Percentiles rank a stretch among this genome's conserved stretches.
These are phyloP conservation scores for Sardinella longiceps DNA, from an alignment of 2,797 vertebrate genomes.

Conservation along the genomic window DNA sequence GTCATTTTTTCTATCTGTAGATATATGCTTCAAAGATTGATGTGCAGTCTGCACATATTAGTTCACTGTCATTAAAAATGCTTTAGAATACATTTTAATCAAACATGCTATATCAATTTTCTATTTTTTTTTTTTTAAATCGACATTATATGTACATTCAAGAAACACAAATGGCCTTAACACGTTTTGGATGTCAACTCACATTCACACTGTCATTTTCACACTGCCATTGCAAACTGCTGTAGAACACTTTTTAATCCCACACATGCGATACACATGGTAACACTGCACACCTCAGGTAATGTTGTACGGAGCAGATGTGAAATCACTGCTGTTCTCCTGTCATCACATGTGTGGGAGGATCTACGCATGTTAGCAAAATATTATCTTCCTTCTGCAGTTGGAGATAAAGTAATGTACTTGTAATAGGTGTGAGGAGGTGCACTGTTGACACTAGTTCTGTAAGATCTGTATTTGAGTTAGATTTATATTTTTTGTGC, in stretches of 20 bases:
- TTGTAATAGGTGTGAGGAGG: not conserved
- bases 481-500: not conserved
- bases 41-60: too few relatives aligned
- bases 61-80: too few relatives aligned
- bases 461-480: not conserved
- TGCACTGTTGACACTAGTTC: not conserved
- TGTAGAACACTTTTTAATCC: not conserved
- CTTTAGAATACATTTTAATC: too few relatives aligned
- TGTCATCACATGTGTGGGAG: not conserved
- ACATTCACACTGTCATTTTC: too few relatives aligned
- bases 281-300: not conserved
- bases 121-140: too few relatives aligned
- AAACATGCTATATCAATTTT: too few relatives aligned
- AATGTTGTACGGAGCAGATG: not conserved
- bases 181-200: too few relatives aligned
- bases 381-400: not conserved
- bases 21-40: too few relatives aligned
- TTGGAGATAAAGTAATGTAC: not conserved
- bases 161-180: too few relatives aligned
- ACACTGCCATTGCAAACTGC: too few relatives aligned
- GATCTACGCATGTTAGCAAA: not conserved
- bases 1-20: too few relatives aligned
- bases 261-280: not conserved
- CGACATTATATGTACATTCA: too few relatives aligned
- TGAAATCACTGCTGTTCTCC: not conserved